Evolutionary conservation across 2,113 vertebrate species (phyloP), one percentile per base, ranked within the genome.

Genomic region (Lasiurus cinereus): DNA sequence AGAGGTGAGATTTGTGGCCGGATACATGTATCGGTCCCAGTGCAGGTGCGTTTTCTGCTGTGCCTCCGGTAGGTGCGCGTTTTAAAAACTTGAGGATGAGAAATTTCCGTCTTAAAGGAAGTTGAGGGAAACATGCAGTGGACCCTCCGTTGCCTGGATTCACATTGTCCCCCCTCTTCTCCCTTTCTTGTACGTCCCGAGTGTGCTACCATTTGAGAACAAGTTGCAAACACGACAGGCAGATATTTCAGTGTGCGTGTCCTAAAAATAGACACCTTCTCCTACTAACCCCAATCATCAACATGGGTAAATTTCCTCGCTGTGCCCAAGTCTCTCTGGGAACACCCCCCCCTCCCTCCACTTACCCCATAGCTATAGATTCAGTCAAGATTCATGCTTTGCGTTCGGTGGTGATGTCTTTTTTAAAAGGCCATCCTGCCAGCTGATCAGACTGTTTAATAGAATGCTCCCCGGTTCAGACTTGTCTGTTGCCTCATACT

Each of bases 1-100:
- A 85, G 50, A 88, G 29, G 66, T 91, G 79, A 95, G 84, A 94
- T 52, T 77, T 93, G 33, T 91, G 78, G 19, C 50, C 78, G 72
- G 54, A 50, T 39, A 39, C n/a, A n/a, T n/a, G n/a, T 76, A 46
- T 46, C 7, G 6, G 6, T 46, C 6, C 46, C 46, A 10, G 46
- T 46, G 12, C 83, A 93, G 39, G 33, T 77, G 56, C 59, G 24
- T 56, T 94, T 90, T 64, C 62, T 86, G 6, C 66, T 56, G 36
- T 83, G 76, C 19, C 33, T 91, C 50, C 1, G 46, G 6, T 46
- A 46, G 46, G 46, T 46, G 6, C 39, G 39, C 46, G 7, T 46
- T 46, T 7, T 46, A 46, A 46, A 46, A 46, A 46, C 46, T 46
- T 46, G 8, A 46, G 3, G 7, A 46, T 46, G 46, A 46, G 6